Evolutionary conservation across 2,113 vertebrate genomes (phyloP), one percentile per base, ranked within the genome.

Genomic region (Ophiodon elongatus): DNA sequence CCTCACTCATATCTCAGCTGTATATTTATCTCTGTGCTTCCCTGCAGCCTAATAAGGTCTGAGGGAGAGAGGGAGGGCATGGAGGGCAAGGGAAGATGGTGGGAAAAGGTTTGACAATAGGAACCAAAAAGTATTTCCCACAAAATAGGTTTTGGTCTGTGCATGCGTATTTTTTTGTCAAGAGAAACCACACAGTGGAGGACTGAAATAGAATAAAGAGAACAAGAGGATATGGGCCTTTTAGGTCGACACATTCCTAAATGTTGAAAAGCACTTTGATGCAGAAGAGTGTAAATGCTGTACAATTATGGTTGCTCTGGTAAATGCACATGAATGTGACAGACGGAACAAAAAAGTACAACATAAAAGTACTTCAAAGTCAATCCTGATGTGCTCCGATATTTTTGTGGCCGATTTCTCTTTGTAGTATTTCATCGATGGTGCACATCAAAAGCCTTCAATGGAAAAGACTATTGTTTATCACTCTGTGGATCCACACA

Each of bases 21-120:
- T 93, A 92, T 94, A 93, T 94, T 94, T 94, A 94, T 95, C 87
- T 87, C 72, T 21, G 59, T 69, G 23, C 67, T 74, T 84, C 74
- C 43, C 73, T 80, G 54, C 77, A 79, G 67, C 94, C 94, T 95
- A 93, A 95, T 94, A 95, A 94, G 94, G 94, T 70, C 78, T 68
- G 65, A 76, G 21, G 54, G 70, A 76, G 71, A 65, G 43, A 35
- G 73, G 41, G 77, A 75, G 59, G 78, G 82, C 35, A 29, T 60
- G 25, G 59, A 69, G 86, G 77, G 70, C 17, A 29, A 78, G 66
- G 43, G 50, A n/a, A 31, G 75, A 81, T 76, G 76, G 63, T 92
- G 93, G 89, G 91, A 93, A 93, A 90, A 82, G 59, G 41, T 86
- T 85, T 47, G 47, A 89, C 80, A 82, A 75, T 65, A 39, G 50